Conservation (phyloP, 2,113 vertebrate genomes). For the Chinchilla lanigera region DNA sequence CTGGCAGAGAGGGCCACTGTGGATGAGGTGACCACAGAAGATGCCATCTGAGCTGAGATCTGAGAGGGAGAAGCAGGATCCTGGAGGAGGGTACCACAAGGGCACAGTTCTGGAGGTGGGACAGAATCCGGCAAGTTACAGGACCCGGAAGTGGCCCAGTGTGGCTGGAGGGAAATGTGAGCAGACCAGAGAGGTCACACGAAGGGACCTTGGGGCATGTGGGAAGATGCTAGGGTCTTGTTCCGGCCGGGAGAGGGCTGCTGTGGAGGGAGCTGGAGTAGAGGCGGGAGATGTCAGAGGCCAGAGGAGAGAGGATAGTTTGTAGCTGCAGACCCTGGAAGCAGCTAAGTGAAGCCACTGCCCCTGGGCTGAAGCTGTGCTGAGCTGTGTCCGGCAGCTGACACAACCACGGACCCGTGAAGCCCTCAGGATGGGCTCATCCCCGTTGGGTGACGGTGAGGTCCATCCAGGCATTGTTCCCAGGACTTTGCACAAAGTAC, state of each 20-base stretch:
- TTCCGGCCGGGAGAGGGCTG: background rate
- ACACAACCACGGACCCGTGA: accelerated
- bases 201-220: accelerated
- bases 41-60: background rate
- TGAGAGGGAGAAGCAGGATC: background rate
- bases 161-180: background rate
- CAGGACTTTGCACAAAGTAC: background rate
- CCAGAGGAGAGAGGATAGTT: accelerated
- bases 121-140: background rate
- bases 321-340: background rate
- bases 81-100: accelerated
- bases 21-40: background rate
- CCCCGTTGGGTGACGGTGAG: no score
- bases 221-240: no score
- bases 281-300: background rate
- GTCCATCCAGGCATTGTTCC: accelerated
- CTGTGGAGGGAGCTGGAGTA: accelerated
- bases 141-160: accelerated
- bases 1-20: background rate
- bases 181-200: background rate
- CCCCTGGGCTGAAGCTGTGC: accelerated
- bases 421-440: accelerated
- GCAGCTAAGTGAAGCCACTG: background rate
- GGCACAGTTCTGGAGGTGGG: background rate
- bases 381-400: no score